A percentile compares a stretch with the other conserved stretches of the same genome.
These are phyloP conservation scores for Rhinella marina DNA, from an alignment of 2,797 vertebrate species.

Conservation along the genomic window DNA sequence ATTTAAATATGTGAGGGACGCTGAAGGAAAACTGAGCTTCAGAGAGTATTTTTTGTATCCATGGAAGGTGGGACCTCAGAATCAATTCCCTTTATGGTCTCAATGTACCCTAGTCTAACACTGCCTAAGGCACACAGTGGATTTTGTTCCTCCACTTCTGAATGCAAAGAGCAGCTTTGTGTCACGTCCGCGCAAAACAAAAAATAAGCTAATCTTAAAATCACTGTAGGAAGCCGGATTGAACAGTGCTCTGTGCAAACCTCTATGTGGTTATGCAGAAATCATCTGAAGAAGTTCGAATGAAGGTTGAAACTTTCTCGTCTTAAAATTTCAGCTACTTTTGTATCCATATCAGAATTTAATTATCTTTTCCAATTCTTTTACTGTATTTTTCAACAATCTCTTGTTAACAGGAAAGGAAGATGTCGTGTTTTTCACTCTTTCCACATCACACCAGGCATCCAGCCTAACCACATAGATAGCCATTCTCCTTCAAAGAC, in stretches of 20 bases:
- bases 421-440: background rate
- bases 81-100: no score
- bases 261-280: background rate
- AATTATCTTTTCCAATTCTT: background rate
- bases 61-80: no score
- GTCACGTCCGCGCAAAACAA: background rate
- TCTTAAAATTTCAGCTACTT: background rate
- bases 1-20: no score
- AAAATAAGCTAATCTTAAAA: background rate
- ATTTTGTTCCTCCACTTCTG: background rate
- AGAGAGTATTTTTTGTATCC: no score
- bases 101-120: background rate
- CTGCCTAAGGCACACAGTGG: background rate
- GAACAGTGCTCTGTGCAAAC: background rate
- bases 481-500: constrained; percentile 21
- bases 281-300: background rate
- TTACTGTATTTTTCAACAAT: background rate
- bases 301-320: constrained; percentile 14
- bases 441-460: constrained; percentile 1
- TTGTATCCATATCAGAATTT: background rate
- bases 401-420: background rate
- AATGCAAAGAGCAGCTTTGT: background rate
- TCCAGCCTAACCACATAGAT: constrained; percentile 10
- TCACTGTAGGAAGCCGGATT: background rate
- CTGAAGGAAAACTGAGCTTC: no score